Base-by-base conservation (phyloP, 2,113 vertebrate genomes). In the Electrona antarctica region DNA sequence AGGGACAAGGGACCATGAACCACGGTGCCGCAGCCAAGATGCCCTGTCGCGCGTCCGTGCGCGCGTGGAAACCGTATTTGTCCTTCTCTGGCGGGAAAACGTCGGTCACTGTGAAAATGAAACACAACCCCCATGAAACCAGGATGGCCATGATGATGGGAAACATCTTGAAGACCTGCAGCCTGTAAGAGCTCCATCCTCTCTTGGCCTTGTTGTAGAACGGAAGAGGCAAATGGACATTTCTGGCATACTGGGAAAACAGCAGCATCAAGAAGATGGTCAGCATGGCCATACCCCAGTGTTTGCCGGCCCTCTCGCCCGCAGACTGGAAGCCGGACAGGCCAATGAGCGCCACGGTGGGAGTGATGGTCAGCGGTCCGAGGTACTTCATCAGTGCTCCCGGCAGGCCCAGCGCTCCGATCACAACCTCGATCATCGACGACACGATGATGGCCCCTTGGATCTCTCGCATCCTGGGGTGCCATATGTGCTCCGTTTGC, bases 101-200 rank as follows among this genome's bases (percentile, higher is more conserved):
- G 0, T 99, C 94, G 0, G 97, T 98, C 73, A 98, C 94, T 0
- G 98, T 99, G 84, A 99, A 98, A 89, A 99, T 96, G 90, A 98
- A 99, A 82, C 98, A 99, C 8, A 98, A 86, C 70, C 99, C 88
- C 98, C 98, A 99, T 0, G 97, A 97, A 46, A 98, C 94, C 54
- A 99, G 92, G 76, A 99, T 99, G n/a, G 98, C 98, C 91, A 98
- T 94, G 80, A 99, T 99, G 64, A 99, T 99, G 49, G 98, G 98
- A 85, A 99, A 99, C 98, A 99, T 98, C 92, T 98, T 99, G 90
- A 99, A 99, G 71, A 99, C 95, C 65, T 99, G 98, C 55, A 99
- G 92, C 80, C 95, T 94, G 80, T 98, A 99, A 0, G 94, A 95
- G 1, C 97, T 98, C 97, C 98, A 99, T 62, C 98, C 98, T 84